phyloP scores from a whole-genome alignment of 2,888 invertebrate species.

The Leuctra nigra region DNA sequence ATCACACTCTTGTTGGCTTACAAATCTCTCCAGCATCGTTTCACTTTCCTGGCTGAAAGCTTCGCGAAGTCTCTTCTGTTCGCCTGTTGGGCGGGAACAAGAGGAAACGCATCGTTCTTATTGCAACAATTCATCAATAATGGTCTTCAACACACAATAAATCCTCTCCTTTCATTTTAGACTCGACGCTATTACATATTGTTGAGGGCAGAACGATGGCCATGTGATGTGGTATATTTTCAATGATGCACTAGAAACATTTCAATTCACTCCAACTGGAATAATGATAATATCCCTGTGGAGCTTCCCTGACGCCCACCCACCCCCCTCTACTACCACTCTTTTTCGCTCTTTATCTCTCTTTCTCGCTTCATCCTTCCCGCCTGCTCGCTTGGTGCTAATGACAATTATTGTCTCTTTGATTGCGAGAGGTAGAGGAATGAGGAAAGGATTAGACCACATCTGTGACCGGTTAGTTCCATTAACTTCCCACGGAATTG shows the following conservation, averaged over 20 bases:
- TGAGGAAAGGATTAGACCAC: neutral
- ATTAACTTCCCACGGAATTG: neutral
- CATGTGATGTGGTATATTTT: too few species aligned
- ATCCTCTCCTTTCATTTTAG: neutral
- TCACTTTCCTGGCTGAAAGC: conserved; percentile 10
- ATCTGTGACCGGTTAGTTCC: neutral
- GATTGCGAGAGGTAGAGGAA: neutral
- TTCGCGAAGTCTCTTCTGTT: neutral
- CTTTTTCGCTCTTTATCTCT: too few species aligned
- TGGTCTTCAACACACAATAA: conserved; percentile 3
- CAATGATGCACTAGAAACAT: too few species aligned
- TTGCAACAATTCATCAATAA: conserved; percentile 14
- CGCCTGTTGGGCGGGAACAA: neutral
- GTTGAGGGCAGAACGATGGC: too few species aligned
- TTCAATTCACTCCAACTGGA: too few species aligned
- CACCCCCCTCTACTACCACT: too few species aligned
- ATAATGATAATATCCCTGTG: too few species aligned
- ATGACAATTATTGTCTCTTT: conserved; percentile 12
- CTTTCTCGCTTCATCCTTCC: too few species aligned
- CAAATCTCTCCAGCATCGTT: conserved; percentile 12
- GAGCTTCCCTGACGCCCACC: too few species aligned
- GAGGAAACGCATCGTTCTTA: conserved; percentile 8
- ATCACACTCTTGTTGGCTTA: conserved; percentile 18
- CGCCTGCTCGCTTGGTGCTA: too few species aligned
- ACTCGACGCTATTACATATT: too few species aligned